These are phyloP conservation scores for Atta cephalotes DNA, from an alignment of 1,140 invertebrate genomes.

Conservation along the genomic window DNA sequence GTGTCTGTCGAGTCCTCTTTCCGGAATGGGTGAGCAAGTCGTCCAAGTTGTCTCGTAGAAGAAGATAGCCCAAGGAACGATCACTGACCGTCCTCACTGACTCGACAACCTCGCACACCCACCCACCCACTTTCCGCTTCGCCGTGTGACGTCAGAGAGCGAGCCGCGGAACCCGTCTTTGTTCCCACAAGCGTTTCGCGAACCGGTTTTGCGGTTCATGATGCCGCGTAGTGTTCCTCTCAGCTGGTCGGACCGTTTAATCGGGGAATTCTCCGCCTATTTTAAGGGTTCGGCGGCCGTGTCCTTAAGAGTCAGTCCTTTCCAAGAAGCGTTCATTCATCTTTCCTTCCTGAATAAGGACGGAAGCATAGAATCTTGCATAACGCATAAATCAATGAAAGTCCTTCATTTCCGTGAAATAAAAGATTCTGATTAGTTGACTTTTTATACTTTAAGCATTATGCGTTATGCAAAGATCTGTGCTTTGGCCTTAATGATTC, in stretches of 20 bases:
- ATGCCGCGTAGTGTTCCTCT: conserved; percentile 79
- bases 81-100: conserved; percentile 82
- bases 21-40: neutral
- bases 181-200: conserved; percentile 82
- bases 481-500: neutral
- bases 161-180: conserved; percentile 82
- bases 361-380: too few relatives aligned
- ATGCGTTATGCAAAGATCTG: too few relatives aligned
- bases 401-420: too few relatives aligned
- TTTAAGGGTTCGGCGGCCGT: conserved; percentile 52
- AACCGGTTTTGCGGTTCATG: conserved; percentile 81
- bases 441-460: too few relatives aligned
- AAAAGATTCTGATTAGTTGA: too few relatives aligned
- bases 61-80: conserved; percentile 51
- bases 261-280: conserved; percentile 50
- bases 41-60: neutral
- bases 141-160: conserved; percentile 79
- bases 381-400: too few relatives aligned
- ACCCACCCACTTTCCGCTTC: conserved; percentile 79
- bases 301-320: conserved; percentile 30
- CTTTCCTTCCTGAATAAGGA: too few relatives aligned
- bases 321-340: conserved; percentile 58
- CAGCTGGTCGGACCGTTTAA: conserved; percentile 80
- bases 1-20: conserved; percentile 4
- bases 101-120: conserved; percentile 55